phyloP scores from a whole-genome alignment of 1,140 invertebrate species.

The Akabosia matsudoensis region DNA sequence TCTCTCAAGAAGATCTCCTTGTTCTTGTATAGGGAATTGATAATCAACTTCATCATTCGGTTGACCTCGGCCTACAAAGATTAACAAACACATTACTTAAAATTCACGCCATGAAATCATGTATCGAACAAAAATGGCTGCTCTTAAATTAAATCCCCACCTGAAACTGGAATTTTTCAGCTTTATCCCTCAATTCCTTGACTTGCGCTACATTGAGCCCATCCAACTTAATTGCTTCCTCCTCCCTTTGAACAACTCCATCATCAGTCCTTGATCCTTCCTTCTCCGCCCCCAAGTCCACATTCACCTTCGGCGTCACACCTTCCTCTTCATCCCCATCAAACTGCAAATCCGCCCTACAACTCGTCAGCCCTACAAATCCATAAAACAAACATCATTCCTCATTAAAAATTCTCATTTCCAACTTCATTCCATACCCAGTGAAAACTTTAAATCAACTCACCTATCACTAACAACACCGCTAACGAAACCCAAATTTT shows the following conservation, averaged over 20 bases:
- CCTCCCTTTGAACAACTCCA: constrained; percentile 78
- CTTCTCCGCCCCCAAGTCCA: constrained; percentile 71
- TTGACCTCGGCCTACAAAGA: constrained; percentile 76
- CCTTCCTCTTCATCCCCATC: constrained; percentile 29
- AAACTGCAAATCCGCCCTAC: not conserved
- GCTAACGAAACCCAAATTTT: constrained; percentile 34
- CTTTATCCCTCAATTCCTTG: constrained; percentile 83
- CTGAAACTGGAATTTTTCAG: constrained; percentile 92
- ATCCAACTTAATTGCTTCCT: constrained; percentile 95
- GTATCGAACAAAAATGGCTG: not conserved
- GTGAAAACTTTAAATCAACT: constrained; percentile 1
- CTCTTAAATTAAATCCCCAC: constrained; percentile 28
- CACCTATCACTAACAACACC: constrained; percentile 28
- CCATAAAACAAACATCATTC: not conserved
- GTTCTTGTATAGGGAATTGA: constrained; percentile 96
- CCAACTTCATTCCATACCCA: constrained; percentile 10
- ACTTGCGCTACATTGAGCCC: constrained; percentile 90
- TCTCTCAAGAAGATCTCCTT: constrained; percentile 98
- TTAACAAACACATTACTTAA: not conserved
- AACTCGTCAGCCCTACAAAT: not conserved
- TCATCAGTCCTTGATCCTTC: constrained; percentile 82
- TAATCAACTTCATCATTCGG: constrained; percentile 99
- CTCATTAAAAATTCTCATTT: not conserved
- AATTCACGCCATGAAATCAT: no score
- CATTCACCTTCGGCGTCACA: constrained; percentile 34